Percentiles rank a stretch among this genome's conserved stretches.
Conservation (phyloP, 2,113 vertebrate species). For the human region DNA sequence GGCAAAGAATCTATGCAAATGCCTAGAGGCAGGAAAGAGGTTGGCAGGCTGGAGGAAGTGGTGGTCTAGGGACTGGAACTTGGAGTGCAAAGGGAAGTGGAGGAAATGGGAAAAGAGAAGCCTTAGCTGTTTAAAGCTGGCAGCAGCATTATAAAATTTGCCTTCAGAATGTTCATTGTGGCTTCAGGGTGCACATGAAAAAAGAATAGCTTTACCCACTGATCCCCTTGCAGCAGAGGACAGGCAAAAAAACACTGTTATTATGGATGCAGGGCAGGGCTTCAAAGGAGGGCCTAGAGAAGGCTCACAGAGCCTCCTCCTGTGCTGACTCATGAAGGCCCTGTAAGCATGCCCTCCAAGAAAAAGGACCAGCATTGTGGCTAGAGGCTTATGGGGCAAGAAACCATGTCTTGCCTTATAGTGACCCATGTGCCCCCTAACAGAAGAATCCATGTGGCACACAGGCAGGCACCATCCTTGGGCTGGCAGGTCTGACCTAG, state of each 20-base stretch:
- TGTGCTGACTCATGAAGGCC: accelerated
- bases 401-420: not conserved
- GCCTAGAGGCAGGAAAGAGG: too few relatives aligned
- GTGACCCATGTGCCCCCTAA: not conserved
- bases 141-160: not conserved
- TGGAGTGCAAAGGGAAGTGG: too few relatives aligned
- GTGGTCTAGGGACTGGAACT: not conserved
- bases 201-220: not conserved
- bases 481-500: not conserved
- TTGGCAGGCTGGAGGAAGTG: not conserved
- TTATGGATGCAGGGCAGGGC: not conserved
- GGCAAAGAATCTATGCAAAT: not conserved
- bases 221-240: accelerated
- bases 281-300: not conserved
- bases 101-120: not conserved
- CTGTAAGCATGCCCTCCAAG: accelerated
- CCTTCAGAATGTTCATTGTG: not conserved
- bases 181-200: not conserved
- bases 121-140: not conserved
- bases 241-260: not conserved
- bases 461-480: too few relatives aligned
- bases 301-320: not conserved
- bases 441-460: not conserved
- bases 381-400: not conserved
- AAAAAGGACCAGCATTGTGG: not conserved